These are phyloP conservation scores for Manis pentadactyla DNA, from an alignment of 2,797 vertebrate species.

Conservation along the genomic window DNA sequence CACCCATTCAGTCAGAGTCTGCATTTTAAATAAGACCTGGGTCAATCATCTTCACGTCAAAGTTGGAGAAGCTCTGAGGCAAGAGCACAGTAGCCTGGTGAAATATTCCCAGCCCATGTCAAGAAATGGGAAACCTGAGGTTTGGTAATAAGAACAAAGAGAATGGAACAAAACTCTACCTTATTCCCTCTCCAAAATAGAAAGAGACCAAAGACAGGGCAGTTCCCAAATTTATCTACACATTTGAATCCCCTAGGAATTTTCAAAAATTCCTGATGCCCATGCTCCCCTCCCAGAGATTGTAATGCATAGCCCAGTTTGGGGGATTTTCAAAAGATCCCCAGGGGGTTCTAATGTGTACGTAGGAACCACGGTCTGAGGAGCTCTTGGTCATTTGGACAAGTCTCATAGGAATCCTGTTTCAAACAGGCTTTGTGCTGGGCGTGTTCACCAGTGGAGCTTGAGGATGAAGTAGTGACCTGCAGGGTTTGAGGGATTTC, in stretches of 20 bases:
- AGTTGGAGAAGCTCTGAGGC: not conserved
- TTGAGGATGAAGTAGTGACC: conserved; percentile 21
- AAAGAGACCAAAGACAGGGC: not conserved
- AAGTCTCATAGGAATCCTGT: not conserved
- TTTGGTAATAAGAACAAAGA: not conserved
- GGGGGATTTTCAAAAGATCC: not conserved
- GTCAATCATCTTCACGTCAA: not conserved
- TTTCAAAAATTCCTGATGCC: not conserved
- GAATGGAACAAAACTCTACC: not conserved
- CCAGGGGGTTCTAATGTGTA: not conserved
- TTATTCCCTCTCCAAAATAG: not conserved
- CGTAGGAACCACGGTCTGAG: not conserved
- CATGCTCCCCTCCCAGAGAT: not conserved
- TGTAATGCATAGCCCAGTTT: not conserved
- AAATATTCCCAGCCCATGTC: not conserved
- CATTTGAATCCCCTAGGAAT: not conserved
- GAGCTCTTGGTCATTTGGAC: not conserved
- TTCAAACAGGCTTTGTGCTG: not conserved
- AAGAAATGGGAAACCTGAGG: not conserved
- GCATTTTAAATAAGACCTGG: not conserved
- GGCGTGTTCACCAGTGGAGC: not conserved
- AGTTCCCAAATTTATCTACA: not conserved
- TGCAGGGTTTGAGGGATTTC: conserved; percentile 32
- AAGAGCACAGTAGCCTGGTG: not conserved
- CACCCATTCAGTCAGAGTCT: not conserved